phyloP scores from a whole-genome alignment of 2,797 vertebrate genomes.

The Halcyon leucocephala region DNA sequence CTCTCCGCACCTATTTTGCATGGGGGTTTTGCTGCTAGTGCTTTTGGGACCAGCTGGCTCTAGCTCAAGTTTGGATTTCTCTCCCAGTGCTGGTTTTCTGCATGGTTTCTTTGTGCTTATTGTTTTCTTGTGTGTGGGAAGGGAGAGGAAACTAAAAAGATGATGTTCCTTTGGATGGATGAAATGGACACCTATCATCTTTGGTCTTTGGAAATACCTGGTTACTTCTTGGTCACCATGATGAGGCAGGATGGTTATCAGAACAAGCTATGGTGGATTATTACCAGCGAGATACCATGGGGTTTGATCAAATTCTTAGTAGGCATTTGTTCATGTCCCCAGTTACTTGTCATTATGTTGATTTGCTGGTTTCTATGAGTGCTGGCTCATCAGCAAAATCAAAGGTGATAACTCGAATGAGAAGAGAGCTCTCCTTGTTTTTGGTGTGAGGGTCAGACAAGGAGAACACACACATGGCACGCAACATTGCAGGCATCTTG shows the following conservation, averaged over 20 bases:
- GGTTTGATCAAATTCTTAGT: background rate
- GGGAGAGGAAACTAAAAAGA: background rate
- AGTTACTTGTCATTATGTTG: accelerated
- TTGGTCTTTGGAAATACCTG: background rate
- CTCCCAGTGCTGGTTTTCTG: background rate
- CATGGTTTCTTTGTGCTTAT: background rate
- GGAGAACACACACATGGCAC: accelerated
- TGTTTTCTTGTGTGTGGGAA: background rate
- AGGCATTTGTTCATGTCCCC: background rate
- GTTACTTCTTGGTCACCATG: background rate
- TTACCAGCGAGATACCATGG: accelerated
- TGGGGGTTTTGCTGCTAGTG: background rate
- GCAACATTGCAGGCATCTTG: background rate
- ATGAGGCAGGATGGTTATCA: background rate
- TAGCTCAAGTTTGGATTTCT: background rate
- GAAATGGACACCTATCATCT: background rate
- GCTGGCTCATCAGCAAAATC: background rate
- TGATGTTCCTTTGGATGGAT: background rate
- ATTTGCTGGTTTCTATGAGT: accelerated
- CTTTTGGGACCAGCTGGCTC: background rate
- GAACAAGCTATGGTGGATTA: background rate
- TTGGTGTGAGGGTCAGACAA: background rate
- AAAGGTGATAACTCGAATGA: background rate
- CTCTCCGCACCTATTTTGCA: background rate
- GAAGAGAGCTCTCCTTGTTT: background rate